Conservation (phyloP, 64 coral and sea anemone genomes). For the Trachythela sp. region DNA sequence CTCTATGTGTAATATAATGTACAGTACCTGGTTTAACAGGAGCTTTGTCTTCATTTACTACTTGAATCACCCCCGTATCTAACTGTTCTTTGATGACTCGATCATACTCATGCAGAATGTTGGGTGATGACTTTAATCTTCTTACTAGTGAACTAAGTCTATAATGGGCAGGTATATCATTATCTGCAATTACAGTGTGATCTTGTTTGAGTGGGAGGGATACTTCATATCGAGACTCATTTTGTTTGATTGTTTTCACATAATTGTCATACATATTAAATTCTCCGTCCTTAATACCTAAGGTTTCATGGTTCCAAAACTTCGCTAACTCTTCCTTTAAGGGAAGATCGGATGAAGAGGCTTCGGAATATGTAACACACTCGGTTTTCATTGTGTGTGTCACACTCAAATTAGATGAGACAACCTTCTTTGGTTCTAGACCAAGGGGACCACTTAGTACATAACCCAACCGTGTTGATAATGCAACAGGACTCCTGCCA, state of each 20-base stretch:
- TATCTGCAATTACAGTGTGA: not conserved
- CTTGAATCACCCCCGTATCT: not conserved
- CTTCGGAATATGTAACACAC: not conserved
- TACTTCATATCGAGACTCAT: not conserved
- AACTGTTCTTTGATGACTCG: not conserved
- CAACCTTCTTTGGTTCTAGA: not conserved
- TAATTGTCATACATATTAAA: not conserved
- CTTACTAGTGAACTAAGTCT: not conserved
- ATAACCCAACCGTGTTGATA: conserved; percentile 38
- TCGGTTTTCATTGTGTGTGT: conserved; percentile 13
- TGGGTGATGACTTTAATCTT: not conserved
- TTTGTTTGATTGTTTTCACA: not conserved
- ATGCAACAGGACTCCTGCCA: conserved; percentile 34
- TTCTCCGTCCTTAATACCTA: not conserved
- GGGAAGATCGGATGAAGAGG: not conserved
- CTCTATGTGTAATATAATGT: not conserved
- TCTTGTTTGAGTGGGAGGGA: not conserved
- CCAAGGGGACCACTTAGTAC: conserved; percentile 47
- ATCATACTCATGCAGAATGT: not conserved
- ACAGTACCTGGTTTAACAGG: not conserved
- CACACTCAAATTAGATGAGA: conserved; percentile 18
- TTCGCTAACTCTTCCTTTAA: not conserved
- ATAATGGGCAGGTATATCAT: not conserved
- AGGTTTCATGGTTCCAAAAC: conserved; percentile 2
- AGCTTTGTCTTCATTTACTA: not conserved